phyloP scores from a whole-genome alignment of 2,888 invertebrate species.

The Tipula helvola region DNA sequence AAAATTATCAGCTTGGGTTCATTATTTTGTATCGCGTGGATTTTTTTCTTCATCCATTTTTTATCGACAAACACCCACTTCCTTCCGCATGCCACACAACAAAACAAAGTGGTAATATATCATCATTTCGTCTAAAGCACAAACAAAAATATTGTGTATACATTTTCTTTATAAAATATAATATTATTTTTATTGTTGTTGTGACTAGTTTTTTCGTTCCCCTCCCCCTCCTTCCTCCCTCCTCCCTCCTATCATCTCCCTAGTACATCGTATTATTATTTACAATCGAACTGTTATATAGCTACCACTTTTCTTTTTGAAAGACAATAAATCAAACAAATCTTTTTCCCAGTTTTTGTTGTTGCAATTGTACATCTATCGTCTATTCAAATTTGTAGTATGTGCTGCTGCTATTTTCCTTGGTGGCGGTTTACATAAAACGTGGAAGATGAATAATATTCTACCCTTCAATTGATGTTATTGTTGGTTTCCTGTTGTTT shows the following conservation, averaged over 20 bases:
- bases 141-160: neutral
- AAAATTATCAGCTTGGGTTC: neutral
- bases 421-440: neutral
- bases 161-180: neutral
- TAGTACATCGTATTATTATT: neutral
- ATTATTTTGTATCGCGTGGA: neutral
- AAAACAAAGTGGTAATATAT: neutral
- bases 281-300: neutral
- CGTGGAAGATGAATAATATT: neutral
- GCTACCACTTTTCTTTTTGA: neutral
- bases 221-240: neutral
- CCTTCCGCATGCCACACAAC: neutral
- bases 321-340: constrained; percentile 9
- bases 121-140: neutral
- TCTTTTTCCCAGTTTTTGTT: neutral
- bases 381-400: neutral
- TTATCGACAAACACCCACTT: neutral
- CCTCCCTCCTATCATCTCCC: neutral
- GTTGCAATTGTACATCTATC: neutral
- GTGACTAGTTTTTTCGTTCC: neutral
- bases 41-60: neutral
- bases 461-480: neutral
- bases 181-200: neutral
- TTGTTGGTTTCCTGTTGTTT: constrained; percentile 5
- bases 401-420: neutral